Conservation (phyloP, 2,113 vertebrate genomes). For the Peromyscus polionotus region DNA sequence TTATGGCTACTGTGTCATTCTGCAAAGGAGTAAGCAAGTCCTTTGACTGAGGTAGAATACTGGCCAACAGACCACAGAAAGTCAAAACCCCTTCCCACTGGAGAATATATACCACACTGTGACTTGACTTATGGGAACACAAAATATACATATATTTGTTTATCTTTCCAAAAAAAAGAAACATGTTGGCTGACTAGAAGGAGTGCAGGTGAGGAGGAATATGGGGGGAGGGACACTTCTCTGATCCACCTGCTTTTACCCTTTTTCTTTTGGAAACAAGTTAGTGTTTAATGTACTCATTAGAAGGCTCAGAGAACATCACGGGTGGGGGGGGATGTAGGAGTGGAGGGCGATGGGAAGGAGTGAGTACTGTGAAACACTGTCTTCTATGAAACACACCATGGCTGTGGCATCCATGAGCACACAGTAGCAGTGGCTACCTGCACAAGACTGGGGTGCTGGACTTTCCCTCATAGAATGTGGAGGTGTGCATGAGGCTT, state of each 20-base stretch:
- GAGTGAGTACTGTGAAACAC: not conserved
- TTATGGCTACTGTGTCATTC: not conserved
- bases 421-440: not conserved
- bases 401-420: not conserved
- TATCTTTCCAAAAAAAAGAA: not conserved
- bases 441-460: not conserved
- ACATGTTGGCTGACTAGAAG: not conserved
- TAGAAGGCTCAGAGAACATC: not conserved
- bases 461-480: not conserved
- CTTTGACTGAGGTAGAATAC: not conserved
- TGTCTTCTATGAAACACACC: not conserved
- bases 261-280: not conserved
- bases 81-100: not conserved
- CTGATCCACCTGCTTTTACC: too few species aligned
- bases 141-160: not conserved
- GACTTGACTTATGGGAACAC: not conserved
- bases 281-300: not conserved
- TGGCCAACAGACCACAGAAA: not conserved
- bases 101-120: too few species aligned
- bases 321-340: not conserved
- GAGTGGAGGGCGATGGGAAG: not conserved
- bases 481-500: not conserved
- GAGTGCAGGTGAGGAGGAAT: not conserved
- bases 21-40: not conserved
- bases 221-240: not conserved